Base-by-base conservation (phyloP, 2,888 invertebrate species). In the Silvanus unidentatus region DNA sequence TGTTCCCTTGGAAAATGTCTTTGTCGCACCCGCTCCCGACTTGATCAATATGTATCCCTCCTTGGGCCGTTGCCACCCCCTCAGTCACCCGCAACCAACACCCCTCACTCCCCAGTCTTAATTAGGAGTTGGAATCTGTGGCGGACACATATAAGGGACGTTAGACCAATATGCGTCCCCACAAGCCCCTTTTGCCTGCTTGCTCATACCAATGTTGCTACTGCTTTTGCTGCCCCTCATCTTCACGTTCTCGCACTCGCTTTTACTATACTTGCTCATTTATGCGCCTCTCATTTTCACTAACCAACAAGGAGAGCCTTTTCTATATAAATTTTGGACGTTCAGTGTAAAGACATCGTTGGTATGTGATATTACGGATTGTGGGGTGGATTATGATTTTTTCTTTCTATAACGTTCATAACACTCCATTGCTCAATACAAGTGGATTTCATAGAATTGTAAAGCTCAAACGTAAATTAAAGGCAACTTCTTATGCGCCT, bases 71-170 rank as follows among this genome's bases (percentile, higher is more conserved):
- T 40, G 16, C 12, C 11, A 11, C 27, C 16, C 11, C 15, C n/a
- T 11, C n/a, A 42, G 59, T 59, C 53, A 45, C 54, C 45, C 60
- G 57, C 53, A 57, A 56, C 54, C 54, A 78, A 59, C 57, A 58
- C 57, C 60, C 57, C 59, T 63, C 47, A 60, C 67, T 66, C 75
- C 77, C 79, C 79, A 76, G 81, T 83, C 84, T 84, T 84, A 85
- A 85, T 85, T 85, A 85, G 84, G 82, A 83, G 81, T 82, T 81
- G 80, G 82, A 84, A 84, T 84, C 84, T 84, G 84, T 78, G 81
- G 82, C 82, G 82, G 84, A 84, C 84, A 82, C 82, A 81, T 82
- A 72, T 70, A 70, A 69, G 68, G 69, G 69, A 69, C 66, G 67
- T 63, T 66, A 69, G 69, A 69, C 70, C 68, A 66, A 69, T 68